phyloP scores from a whole-genome alignment of 2,113 vertebrate genomes.

The Saimiri boliviensis region DNA sequence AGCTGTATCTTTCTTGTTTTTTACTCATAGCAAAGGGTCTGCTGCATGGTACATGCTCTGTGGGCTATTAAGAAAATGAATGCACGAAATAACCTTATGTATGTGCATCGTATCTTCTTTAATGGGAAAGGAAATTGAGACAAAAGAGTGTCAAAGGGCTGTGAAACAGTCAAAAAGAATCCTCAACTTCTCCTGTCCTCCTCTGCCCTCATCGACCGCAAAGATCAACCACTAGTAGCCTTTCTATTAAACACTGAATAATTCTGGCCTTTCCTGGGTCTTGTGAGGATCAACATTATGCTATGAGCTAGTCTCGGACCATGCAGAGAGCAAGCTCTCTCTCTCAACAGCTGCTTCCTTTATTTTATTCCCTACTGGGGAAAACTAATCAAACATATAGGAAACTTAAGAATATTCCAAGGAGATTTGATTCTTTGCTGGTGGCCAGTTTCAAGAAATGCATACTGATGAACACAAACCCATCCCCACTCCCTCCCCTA shows the following conservation, averaged over 20 bases:
- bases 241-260: not conserved
- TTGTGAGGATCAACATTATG: not conserved
- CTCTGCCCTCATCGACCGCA: not conserved
- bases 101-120: not conserved
- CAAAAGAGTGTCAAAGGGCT: not conserved
- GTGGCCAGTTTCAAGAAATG: not conserved
- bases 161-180: not conserved
- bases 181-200: not conserved
- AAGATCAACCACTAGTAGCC: not conserved
- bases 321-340: not conserved
- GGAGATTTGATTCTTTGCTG: not conserved
- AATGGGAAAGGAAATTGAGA: not conserved
- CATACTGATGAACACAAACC: not conserved
- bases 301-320: not conserved
- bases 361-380: not conserved
- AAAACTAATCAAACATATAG: not conserved
- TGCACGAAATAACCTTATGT: not conserved
- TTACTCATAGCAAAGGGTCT: not conserved
- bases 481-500: accelerated
- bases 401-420: constrained; percentile 5
- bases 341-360: not conserved
- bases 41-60: too few relatives aligned
- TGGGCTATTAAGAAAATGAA: not conserved
- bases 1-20: not conserved
- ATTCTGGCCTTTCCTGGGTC: not conserved